Evolutionary conservation across 2,797 vertebrate genomes (phyloP), one percentile per base, ranked within the genome.

Genomic region (Poeciliopsis paucimaculata): DNA sequence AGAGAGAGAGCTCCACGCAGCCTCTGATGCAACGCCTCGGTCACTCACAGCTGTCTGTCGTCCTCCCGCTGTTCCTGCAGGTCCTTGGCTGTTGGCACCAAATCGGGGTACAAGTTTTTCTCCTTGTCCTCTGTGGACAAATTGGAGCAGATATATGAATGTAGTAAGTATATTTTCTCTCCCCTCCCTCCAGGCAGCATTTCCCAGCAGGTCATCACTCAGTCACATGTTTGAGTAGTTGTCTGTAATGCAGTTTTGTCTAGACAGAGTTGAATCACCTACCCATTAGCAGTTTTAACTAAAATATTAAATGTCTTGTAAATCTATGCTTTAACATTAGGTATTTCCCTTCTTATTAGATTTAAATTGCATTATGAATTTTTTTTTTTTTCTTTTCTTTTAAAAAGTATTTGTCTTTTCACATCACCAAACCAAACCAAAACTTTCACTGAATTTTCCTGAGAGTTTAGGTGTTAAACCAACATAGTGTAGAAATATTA

Each of bases 141-240:
- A 95, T 95, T 99, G 96, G 98, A 99, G 92, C 98, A 99, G 95
- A 99, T 99, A 92, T 99, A 99, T 95, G 98, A 99, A 97, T 99
- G 97, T 97, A 97, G 98, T 99, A 96, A 98, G 98, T 99, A 92
- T 86, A 60, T 11, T 13, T 55, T 68, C 5, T 6, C 15, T n/a
- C 23, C 31, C 1, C 8, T 6, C 62, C 2, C 49, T 23, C 31
- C 34, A 66, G 7, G 18, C 34, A 7, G 36, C 12, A 12, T 41
- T 12, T 26, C 34, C 34, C 23, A 26, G 66, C 62, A 64, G 62
- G 34, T 66, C 18, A 39, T 39, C 64, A 66, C 2, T 41, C 20
- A 34, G 41, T 71, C 49, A 68, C 71, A 15, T 26, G 53, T 73
- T 72, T 34, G 16, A 66, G 15, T 51, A 31, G 26, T 53, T 75